phyloP scores from a whole-genome alignment of 1,140 invertebrate species.

The Diorhabda elongata region DNA sequence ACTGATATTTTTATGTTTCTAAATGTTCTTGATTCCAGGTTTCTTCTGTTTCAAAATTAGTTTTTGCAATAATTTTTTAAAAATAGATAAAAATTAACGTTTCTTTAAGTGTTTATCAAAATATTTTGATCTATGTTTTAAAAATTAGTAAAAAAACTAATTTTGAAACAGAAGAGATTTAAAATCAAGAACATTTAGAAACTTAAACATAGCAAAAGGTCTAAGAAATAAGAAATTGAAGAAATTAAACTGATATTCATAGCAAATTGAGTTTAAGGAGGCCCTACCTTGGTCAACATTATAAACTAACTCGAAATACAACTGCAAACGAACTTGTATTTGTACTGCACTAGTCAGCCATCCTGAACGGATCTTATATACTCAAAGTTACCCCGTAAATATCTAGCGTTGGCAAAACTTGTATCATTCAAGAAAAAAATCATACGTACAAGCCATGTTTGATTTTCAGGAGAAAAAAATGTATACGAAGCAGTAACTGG shows the following conservation, averaged over 20 bases:
- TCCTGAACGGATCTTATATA: conserved; percentile 21
- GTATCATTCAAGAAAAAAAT: conserved; percentile 14
- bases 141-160: too few relatives aligned
- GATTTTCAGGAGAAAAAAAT: conserved; percentile 22
- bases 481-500: conserved; percentile 16
- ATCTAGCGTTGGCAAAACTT: conserved; percentile 14
- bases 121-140: too few relatives aligned
- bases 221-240: too few relatives aligned
- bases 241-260: not conserved
- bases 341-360: conserved; percentile 16
- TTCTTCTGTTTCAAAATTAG: too few relatives aligned
- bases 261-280: not conserved
- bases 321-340: conserved; percentile 19
- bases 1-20: too few relatives aligned
- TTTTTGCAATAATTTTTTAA: too few relatives aligned
- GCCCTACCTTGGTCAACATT: conserved; percentile 24
- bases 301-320: conserved; percentile 15
- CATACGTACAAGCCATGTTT: conserved; percentile 10
- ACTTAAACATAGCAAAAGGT: too few relatives aligned
- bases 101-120: too few relatives aligned
- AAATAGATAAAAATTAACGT: too few relatives aligned
- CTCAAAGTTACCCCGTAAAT: conserved; percentile 12
- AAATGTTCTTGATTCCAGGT: too few relatives aligned
- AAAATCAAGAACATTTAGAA: too few relatives aligned
- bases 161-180: too few relatives aligned